Evolutionary conservation across 1,140 invertebrate genomes (phyloP).

Genomic region (Listronotus bonariensis): DNA sequence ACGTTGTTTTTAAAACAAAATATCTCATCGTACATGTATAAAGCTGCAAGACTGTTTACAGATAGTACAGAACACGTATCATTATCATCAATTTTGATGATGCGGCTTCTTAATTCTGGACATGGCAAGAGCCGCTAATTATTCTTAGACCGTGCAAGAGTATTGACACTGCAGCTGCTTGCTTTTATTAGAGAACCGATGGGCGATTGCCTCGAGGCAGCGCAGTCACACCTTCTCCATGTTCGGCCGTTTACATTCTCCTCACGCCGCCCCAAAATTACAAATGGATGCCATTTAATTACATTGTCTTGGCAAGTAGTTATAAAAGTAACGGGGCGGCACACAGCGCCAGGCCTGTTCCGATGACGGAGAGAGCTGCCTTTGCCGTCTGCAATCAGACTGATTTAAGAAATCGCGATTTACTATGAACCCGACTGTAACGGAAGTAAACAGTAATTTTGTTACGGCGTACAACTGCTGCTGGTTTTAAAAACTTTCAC

Average conservation of each 20-base stretch:
- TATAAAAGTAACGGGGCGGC: conserved; percentile 55
- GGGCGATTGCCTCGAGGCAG: conserved; percentile 48
- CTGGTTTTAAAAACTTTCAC: conserved; percentile 32
- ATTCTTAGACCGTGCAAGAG: conserved; percentile 45
- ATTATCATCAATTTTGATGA: too few relatives aligned
- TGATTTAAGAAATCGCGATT: conserved; percentile 49
- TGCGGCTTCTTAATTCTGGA: conserved; percentile 4
- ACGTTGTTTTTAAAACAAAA: too few relatives aligned
- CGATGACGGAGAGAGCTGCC: conserved; percentile 44
- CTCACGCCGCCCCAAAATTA: conserved; percentile 54
- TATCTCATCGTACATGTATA: too few relatives aligned
- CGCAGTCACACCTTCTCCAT: conserved; percentile 56
- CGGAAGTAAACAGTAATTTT: conserved; percentile 35
- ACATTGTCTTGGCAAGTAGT: conserved; percentile 56
- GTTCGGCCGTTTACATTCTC: conserved; percentile 54
- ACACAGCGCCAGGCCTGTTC: conserved; percentile 18
- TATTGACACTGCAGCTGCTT: conserved; percentile 52
- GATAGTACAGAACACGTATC: too few relatives aligned
- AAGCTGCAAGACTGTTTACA: too few relatives aligned
- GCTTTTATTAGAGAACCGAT: conserved; percentile 50
- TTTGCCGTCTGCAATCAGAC: conserved; percentile 53
- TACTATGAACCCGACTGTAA: conserved; percentile 31
- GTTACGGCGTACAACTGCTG: conserved; percentile 30
- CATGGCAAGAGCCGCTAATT: conserved; percentile 42
- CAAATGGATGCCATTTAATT: conserved; percentile 58